Evolutionary conservation across 23 tunicate species (phyloP).

Genomic region (Styela plicata): DNA sequence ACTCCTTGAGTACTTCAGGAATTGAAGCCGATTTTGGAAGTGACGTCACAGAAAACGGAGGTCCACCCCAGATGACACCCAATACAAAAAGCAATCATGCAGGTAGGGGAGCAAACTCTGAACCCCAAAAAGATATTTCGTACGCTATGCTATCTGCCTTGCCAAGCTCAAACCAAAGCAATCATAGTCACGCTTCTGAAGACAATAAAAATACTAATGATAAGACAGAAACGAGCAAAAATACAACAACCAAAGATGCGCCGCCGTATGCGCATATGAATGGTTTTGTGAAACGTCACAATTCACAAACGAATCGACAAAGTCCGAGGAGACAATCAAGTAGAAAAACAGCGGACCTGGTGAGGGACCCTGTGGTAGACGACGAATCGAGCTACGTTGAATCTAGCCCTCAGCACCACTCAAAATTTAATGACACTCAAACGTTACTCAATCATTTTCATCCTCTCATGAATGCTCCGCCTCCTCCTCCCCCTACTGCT

Average conservation of each 20-base stretch:
- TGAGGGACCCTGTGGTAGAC: neutral
- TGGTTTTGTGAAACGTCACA: constrained; percentile 1
- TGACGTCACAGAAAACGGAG: constrained; percentile 12
- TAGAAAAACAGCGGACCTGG: neutral
- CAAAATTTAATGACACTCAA: neutral
- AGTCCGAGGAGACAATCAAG: neutral
- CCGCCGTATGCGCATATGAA: constrained; percentile 17
- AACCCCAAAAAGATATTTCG: neutral
- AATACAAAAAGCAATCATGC: neutral
- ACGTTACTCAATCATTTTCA: neutral
- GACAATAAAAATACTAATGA: neutral
- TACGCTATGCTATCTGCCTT: neutral
- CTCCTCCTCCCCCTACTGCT: constrained; percentile 17
- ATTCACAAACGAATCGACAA: neutral
- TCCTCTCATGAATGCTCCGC: neutral
- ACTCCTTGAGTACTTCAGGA: constrained; percentile 4
- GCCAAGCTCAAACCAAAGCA: constrained; percentile 3
- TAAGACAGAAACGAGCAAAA: neutral
- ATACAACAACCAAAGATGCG: neutral
- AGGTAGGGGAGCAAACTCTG: neutral
- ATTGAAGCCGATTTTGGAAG: neutral
- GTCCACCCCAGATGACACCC: neutral
- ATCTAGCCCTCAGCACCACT: constrained; percentile 4
- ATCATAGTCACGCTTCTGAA: neutral
- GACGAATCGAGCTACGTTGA: constrained; percentile 20